phyloP scores from a whole-genome alignment of 2,797 vertebrate genomes.

The Anguilla obscura region DNA sequence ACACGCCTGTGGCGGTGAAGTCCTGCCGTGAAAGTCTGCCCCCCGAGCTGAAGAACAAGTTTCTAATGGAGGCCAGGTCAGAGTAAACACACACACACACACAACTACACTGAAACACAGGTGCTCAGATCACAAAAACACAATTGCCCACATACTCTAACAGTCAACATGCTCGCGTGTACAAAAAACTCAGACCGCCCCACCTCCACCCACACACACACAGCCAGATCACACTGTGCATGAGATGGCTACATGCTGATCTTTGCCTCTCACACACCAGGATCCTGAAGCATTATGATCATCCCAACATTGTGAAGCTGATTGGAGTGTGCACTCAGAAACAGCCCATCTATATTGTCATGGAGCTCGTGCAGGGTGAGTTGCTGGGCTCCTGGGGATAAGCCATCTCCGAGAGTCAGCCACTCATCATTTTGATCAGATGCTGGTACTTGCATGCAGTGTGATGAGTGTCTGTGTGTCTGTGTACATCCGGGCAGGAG shows the following conservation, averaged over 20 bases:
- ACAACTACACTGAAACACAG: not conserved
- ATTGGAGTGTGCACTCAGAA: conserved; percentile 96
- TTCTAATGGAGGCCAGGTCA: conserved; percentile 95
- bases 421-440: not conserved
- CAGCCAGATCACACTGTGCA: not conserved
- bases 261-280: conserved; percentile 59
- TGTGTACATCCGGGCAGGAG: conserved; percentile 72
- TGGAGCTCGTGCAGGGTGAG: conserved; percentile 93
- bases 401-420: not conserved
- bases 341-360: conserved; percentile 95
- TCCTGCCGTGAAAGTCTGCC: conserved; percentile 90
- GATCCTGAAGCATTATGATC: conserved; percentile 94
- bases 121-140: not conserved
- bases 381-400: not conserved
- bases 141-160: not conserved
- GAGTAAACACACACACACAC: not conserved
- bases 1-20: conserved; percentile 87
- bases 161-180: not conserved
- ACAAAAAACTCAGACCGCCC: not conserved
- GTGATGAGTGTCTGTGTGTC: conserved; percentile 13
- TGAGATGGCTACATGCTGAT: not conserved
- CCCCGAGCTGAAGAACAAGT: conserved; percentile 86
- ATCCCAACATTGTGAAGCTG: conserved; percentile 92
- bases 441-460: not conserved
- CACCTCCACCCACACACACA: not conserved